Base-by-base conservation (phyloP, 2,113 vertebrate species). In the Calypte anna region DNA sequence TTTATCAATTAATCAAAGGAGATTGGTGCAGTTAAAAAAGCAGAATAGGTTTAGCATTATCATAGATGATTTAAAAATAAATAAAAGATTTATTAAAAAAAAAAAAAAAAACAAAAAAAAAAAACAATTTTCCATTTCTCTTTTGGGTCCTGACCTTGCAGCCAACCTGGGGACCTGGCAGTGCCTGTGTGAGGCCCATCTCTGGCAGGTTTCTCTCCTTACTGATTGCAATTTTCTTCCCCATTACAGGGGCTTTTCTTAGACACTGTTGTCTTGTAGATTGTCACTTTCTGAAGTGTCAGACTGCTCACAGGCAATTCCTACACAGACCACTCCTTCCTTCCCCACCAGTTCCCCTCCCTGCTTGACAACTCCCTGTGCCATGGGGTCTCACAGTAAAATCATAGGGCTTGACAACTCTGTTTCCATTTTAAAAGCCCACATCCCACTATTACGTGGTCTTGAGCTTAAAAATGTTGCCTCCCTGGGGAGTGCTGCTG, bases 391-490 rank as follows among this genome's bases (percentile, higher is more conserved):
- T 86, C 73, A 55, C 68, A 46, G 22, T 64, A 86, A 91, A 94
- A 94, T 86, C 76, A 63, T 22, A 68, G 83, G 59, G 22, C 57
- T 70, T 24, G 6, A 90, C 84, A 90, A 57, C 50, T 84, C 69
- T 43, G 33, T 70, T 87, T 77, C 87, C 44, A 63, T 75, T 83
- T 91, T 51, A 91, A 90, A 95, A 96, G 87, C 64, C 55, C 73
- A 81, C 73, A 90, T 73, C 72, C 75, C 54, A 82, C 74, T 70
- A 55, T 88, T 94, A 91, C 48, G 23, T 53, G 48, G 69, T 54
- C 76, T 90, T 85, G 54, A 94, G 88, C 84, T 86, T 81, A 69
- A 74, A 95, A 94, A 85, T n/a, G 44, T 83, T 80, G 75, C 69
- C 18, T 90, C 79, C 90, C 90, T 40, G 78, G 19, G n/a, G 90